These are phyloP conservation scores for Ibycter americanus DNA, from an alignment of 2,797 vertebrate genomes.

Conservation along the genomic window DNA sequence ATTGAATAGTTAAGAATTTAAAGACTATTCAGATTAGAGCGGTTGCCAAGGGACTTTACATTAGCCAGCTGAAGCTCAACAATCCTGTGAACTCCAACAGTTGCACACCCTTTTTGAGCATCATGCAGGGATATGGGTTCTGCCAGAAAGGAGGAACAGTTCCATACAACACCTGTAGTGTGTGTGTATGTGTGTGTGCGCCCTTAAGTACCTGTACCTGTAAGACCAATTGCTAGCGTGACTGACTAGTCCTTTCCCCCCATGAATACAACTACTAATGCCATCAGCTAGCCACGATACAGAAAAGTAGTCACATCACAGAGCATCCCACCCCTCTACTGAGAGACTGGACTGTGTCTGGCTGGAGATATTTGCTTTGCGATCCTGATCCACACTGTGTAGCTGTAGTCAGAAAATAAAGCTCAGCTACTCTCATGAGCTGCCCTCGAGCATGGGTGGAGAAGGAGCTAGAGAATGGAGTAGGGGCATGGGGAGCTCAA, in stretches of 20 bases:
- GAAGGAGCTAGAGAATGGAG: neutral
- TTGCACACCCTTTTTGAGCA: neutral
- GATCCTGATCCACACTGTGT: neutral
- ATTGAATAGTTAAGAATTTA: neutral
- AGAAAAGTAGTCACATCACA: neutral
- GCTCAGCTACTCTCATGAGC: neutral
- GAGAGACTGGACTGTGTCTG: neutral
- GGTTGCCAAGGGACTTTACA: neutral
- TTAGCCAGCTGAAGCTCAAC: neutral
- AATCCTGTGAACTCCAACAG: neutral
- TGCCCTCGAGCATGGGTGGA: fast-evolving
- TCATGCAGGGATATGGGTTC: neutral
- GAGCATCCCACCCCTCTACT: neutral
- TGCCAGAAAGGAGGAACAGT: neutral
- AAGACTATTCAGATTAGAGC: neutral
- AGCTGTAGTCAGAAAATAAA: neutral
- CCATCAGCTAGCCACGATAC: neutral
- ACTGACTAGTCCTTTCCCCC: neutral
- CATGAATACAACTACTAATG: neutral
- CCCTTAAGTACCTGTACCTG: neutral
- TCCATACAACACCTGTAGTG: neutral
- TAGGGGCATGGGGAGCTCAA: neutral
- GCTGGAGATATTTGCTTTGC: neutral
- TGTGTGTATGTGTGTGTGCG: fast-evolving
- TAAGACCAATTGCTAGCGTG: neutral